Evolutionary conservation across 2,113 vertebrate genomes (phyloP).

Genomic region (Ammodramus savannarum): DNA sequence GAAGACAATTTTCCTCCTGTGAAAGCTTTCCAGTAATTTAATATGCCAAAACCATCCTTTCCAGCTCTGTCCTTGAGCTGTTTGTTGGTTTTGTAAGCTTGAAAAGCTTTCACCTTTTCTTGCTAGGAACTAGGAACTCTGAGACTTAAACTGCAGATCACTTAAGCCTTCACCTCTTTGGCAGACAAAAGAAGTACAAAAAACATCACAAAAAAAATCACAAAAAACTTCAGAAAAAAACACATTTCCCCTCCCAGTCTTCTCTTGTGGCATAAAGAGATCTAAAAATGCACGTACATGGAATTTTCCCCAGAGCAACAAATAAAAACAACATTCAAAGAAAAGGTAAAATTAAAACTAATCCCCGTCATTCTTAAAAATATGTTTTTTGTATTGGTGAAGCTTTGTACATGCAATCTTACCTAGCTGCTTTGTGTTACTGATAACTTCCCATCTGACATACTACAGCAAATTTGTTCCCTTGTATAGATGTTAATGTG

Average conservation of each 20-base stretch:
- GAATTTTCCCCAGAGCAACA: neutral
- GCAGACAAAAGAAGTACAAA: neutral
- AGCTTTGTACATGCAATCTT: neutral
- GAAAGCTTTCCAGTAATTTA: conserved; percentile 17
- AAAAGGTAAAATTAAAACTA: neutral
- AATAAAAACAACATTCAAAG: neutral
- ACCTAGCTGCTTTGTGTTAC: neutral
- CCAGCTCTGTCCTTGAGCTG: conserved; percentile 10
- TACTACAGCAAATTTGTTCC: neutral
- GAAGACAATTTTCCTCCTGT: conserved; percentile 25
- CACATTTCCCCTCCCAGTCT: neutral
- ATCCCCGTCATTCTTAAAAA: neutral
- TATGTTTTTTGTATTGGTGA: neutral
- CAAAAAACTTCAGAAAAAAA: too few relatives aligned
- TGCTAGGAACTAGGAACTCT: neutral
- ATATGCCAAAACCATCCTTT: conserved; percentile 7
- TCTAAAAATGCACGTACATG: neutral
- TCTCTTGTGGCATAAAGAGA: neutral
- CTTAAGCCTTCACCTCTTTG: neutral
- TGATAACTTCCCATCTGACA: neutral
- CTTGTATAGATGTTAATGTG: neutral
- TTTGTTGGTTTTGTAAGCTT: conserved; percentile 8
- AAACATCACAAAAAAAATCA: neutral
- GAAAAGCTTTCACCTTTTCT: neutral
- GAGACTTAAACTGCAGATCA: neutral